These are phyloP conservation scores for Callyntrura sp. DNA, from an alignment of 2,888 invertebrate species.

Conservation along the genomic window DNA sequence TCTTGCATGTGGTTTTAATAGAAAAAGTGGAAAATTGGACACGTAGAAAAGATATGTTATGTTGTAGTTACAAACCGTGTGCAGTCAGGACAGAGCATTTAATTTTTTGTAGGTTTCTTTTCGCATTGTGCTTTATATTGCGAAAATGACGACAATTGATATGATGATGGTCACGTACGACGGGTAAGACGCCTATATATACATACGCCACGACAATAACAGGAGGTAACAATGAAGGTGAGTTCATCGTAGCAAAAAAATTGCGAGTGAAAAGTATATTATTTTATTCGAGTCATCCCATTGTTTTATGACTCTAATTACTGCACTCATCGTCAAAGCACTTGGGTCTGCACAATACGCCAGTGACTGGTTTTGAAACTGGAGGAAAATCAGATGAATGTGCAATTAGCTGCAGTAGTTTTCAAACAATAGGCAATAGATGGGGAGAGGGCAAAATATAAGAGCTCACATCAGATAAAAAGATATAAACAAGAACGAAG, in stretches of 20 bases:
- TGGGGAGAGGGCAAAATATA: conserved; percentile 5
- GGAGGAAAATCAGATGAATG: conserved; percentile 29
- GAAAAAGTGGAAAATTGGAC: conserved; percentile 43
- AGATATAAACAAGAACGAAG: neutral
- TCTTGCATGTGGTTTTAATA: neutral
- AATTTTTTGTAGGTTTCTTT: conserved; percentile 1
- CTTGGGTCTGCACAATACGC: neutral
- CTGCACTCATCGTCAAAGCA: neutral
- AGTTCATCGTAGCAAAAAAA: conserved; percentile 36
- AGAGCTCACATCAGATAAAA: neutral
- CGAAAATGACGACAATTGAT: neutral
- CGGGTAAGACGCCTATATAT: neutral
- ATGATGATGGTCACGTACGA: conserved; percentile 32
- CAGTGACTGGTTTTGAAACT: neutral
- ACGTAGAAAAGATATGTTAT: neutral
- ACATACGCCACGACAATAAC: conserved; percentile 8
- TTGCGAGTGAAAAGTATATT: neutral
- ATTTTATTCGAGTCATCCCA: conserved; percentile 2
- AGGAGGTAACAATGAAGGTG: neutral
- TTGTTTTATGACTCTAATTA: conserved; percentile 71
- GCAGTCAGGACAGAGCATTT: neutral
- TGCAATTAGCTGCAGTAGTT: conserved; percentile 50
- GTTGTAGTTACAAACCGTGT: neutral
- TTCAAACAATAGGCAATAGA: conserved; percentile 39
- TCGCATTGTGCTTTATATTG: conserved; percentile 8